These are phyloP conservation scores for Chaetodon trifasciatus DNA, from an alignment of 2,797 vertebrate genomes.

Conservation along the genomic window DNA sequence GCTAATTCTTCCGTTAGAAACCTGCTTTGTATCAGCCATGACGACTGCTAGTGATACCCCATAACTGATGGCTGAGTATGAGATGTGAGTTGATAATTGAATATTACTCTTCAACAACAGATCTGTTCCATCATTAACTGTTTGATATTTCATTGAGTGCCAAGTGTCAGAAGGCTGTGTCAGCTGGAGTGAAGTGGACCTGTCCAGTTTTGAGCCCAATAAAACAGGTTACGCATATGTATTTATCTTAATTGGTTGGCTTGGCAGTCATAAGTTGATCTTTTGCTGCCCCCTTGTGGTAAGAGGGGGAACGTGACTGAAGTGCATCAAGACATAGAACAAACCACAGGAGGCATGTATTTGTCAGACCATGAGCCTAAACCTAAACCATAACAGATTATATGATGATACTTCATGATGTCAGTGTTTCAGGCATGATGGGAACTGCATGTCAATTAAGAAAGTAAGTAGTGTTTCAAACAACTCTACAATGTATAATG, in stretches of 20 bases:
- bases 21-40: background rate
- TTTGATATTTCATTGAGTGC: background rate
- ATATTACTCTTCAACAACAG: background rate
- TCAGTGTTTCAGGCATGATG: background rate
- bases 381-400: background rate
- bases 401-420: background rate
- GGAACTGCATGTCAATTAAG: background rate
- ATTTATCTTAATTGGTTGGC: background rate
- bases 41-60: background rate
- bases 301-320: background rate
- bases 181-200: background rate
- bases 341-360: background rate
- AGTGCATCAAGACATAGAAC: background rate
- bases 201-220: conserved; percentile 7
- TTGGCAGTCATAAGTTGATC: conserved; percentile 4
- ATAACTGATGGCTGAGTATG: background rate
- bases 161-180: background rate
- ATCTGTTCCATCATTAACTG: background rate
- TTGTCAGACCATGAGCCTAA: background rate
- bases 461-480: background rate
- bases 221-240: background rate
- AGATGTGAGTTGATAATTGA: background rate
- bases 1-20: background rate
- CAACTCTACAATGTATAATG: background rate
- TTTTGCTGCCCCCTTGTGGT: conserved; percentile 76